Base-by-base conservation (phyloP, 2,888 invertebrate genomes). In the Cetonia aurata region DNA sequence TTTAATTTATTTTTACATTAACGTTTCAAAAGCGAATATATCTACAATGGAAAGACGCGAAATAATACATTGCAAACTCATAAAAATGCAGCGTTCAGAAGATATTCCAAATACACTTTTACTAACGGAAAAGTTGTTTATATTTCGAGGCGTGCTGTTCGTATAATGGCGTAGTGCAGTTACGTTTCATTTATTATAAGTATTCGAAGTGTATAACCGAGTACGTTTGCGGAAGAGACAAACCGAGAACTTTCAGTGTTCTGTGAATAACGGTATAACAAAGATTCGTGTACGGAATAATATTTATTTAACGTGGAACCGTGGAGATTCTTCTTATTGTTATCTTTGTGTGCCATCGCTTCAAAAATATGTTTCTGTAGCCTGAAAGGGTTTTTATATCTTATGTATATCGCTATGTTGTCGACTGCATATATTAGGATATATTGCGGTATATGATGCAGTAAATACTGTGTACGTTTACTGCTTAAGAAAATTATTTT, bases 201-300 rank as follows among this genome's bases (percentile, higher is more conserved):
- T 31, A 50, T 50, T 62, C 62, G 17, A 62, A 62, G 50, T 62
- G 50, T 50, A 50, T 25, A 50, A 33, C 62, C 15, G 8, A 50
- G 37, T 13, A 62, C 62, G 37, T 37, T 50, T 62, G 62, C 62
- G 62, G 62, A 62, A 62, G 62, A 48, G 44, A 17, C 25, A 19
- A 9, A 52, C 25, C 10, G 15, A 52, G 52, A 52, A 62, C 50
- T 31, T 48, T 50, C 50, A 48, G 33, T 37, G 33, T 62, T 62
- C 48, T 62, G 13, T 41, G 62, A 62, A 62, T 62, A 62, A 62
- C 62, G 50, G 62, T 33, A 55, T 12, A 55, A 13, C 8, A 53
- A 31, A 60, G 50, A 15, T 50, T 62, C 62, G 62, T 62, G 62
- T 50, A 62, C 62, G 37, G 62, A 62, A 62, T 62, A 62, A 50